Base-by-base conservation (phyloP, 2,888 invertebrate species). In the Limnephilus marmoratus region DNA sequence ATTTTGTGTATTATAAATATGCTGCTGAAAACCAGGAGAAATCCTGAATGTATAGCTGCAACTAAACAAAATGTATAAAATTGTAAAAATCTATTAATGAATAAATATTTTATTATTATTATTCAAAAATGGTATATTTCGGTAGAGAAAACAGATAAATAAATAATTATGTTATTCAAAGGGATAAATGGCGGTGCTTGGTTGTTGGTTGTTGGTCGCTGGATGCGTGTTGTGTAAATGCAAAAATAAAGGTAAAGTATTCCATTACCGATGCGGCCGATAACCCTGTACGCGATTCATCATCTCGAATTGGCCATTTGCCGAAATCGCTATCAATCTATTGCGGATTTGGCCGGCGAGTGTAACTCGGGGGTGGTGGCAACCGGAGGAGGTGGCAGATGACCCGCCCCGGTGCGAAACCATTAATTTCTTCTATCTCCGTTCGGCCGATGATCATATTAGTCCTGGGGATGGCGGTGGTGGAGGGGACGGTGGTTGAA, bases 361-460 rank as follows among this genome's bases (percentile, higher is more conserved):
- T 9, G 34, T 37, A 31, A 53, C 7, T 29, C 7, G 88, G 88
- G 88, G 68, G 29, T 24, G 15, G n/a, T 41, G 86, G n/a, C 49
- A 37, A 24, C 37, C 37, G 24, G 37, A 34, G 37, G 24, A 11
- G 9, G 34, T 7, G 24, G 15, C 41, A 12, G 81, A 41, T 90
- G 90, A 90, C 90, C 81, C 81, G 90, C 29, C 34, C 53, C 45
- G 34, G 83, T 83, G 90, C 80, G 82, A 90, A 90, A 85, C 90
- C 90, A 90, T 90, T 90, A 90, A 90, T 90, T 90, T 85, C 90
- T 85, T 85, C 90, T 68, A 68, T 80, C 85, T 85, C 90, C 90
- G 68, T 37, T 90, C 53, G 41, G 90, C 15, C 82, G 49, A 82
- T 90, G 81, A 82, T 82, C 87, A 87, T 87, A 87, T 87, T 87